phyloP scores from a whole-genome alignment of 2,888 invertebrate genomes.

The Cantharis nigra region DNA sequence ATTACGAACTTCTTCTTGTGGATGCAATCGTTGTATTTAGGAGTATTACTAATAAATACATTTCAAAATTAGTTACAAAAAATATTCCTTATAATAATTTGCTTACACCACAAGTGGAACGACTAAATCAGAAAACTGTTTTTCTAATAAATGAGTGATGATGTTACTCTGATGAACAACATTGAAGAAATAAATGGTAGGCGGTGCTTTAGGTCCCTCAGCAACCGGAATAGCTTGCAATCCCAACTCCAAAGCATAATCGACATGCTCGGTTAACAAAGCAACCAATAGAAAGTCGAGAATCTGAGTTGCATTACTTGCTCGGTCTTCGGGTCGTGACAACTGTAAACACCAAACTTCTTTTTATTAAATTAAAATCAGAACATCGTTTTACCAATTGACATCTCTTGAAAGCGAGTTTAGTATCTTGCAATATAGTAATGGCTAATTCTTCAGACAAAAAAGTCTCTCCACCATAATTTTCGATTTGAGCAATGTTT shows the following conservation, averaged over 20 bases:
- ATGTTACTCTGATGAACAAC: constrained; percentile 91
- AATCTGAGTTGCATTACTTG: constrained; percentile 77
- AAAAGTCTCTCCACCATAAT: constrained; percentile 96
- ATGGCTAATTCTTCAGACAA: constrained; percentile 94
- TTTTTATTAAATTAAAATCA: background rate
- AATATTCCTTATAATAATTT: background rate
- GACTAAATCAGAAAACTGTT: constrained; percentile 88
- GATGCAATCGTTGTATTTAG: constrained; percentile 86
- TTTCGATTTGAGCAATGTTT: constrained; percentile 92
- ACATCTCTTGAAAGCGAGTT: constrained; percentile 87
- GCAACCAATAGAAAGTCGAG: constrained; percentile 84
- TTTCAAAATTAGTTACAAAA: background rate
- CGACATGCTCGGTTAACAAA: constrained; percentile 89
- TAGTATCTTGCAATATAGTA: constrained; percentile 86
- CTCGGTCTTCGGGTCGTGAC: constrained; percentile 77
- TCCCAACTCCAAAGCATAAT: constrained; percentile 94
- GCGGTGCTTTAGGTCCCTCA: constrained; percentile 78
- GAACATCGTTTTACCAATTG: constrained; percentile 64
- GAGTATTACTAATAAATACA: constrained; percentile 70
- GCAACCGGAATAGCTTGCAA: constrained; percentile 86
- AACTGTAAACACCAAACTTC: constrained; percentile 58
- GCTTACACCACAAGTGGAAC: constrained; percentile 84
- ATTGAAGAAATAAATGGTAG: constrained; percentile 91
- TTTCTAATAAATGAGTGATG: constrained; percentile 90
- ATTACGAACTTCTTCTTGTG: constrained; percentile 84